Evolutionary conservation across 2,113 vertebrate genomes (phyloP).

Genomic region (Sturnira hondurensis): DNA sequence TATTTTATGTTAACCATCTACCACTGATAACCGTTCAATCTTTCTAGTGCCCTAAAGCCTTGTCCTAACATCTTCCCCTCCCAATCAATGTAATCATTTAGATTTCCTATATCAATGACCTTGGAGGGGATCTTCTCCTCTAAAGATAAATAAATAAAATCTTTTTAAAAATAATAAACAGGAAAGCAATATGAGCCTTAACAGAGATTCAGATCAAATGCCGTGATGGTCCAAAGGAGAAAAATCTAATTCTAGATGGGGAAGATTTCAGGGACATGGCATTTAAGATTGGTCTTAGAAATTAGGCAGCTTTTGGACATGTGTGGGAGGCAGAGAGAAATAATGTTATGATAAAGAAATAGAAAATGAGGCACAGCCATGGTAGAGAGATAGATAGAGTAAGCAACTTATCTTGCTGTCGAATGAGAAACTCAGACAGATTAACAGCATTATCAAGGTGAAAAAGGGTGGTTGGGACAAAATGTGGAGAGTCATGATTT

Average conservation of each 20-base stretch:
- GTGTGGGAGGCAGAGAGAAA: not conserved
- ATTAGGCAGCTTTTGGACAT: not conserved
- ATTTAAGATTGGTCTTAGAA: not conserved
- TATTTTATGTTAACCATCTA: not conserved
- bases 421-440: not conserved
- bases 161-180: not conserved
- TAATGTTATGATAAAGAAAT: not conserved
- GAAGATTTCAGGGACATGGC: not conserved
- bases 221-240: not conserved
- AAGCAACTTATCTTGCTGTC: not conserved
- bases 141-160: too few species aligned
- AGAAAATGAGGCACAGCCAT: not conserved
- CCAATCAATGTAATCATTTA: not conserved
- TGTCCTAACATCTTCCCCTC: not conserved
- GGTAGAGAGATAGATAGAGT: not conserved
- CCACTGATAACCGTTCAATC: not conserved
- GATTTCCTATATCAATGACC: not conserved
- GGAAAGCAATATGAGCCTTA: not conserved
- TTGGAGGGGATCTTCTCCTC: not conserved
- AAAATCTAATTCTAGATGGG: not conserved
- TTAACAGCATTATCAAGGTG: not conserved
- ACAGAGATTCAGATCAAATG: not conserved
- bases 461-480: not conserved
- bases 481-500: not conserved
- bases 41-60: not conserved